phyloP scores from a whole-genome alignment of 2,888 invertebrate genomes.

The Leptinotarsa juncta region DNA sequence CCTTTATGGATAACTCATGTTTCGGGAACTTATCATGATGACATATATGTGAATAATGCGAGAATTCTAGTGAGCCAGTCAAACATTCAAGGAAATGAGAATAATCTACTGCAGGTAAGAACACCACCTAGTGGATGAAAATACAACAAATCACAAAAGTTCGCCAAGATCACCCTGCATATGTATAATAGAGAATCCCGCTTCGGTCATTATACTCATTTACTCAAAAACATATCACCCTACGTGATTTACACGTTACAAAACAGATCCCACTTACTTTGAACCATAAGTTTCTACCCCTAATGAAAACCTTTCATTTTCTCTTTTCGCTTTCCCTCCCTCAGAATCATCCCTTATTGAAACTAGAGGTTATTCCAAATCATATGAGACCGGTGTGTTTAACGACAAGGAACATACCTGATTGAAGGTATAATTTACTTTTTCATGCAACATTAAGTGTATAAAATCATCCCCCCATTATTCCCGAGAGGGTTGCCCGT shows the following conservation, averaged over 20 bases:
- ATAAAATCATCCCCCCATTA: background rate
- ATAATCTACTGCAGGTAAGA: slow-evolving; percentile 72
- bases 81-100: slow-evolving; percentile 72
- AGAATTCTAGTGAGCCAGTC: slow-evolving; percentile 78
- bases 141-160: too few species aligned
- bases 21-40: slow-evolving; percentile 72
- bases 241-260: too few species aligned
- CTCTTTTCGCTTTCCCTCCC: too few species aligned
- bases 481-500: background rate
- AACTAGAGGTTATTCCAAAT: too few species aligned
- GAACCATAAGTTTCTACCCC: too few species aligned
- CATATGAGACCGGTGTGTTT: background rate
- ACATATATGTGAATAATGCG: slow-evolving; percentile 90
- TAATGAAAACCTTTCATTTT: too few species aligned
- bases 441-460: background rate
- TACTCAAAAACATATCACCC: too few species aligned
- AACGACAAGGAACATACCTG: background rate
- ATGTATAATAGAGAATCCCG: too few species aligned
- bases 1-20: slow-evolving; percentile 85
- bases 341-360: too few species aligned
- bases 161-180: too few species aligned
- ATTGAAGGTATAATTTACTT: background rate
- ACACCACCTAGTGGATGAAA: background rate
- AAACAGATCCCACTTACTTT: too few species aligned
- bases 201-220: too few species aligned